These are phyloP conservation scores for Orchesellides sinensis DNA, from an alignment of 2,888 invertebrate genomes.

Conservation along the genomic window DNA sequence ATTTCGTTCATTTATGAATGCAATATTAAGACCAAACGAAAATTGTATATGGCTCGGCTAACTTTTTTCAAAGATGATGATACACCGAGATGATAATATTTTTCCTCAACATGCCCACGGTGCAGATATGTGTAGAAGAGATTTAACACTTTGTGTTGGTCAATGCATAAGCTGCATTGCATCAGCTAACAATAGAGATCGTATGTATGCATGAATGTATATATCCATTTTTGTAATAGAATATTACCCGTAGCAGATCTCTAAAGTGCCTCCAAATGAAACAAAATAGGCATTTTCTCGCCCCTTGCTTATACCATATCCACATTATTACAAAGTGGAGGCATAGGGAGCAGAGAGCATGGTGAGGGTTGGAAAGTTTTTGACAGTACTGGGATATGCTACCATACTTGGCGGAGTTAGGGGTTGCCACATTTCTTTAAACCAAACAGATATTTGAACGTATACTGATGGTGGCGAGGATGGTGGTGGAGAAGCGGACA, in stretches of 20 bases:
- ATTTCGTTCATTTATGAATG: background rate
- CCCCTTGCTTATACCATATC: too few relatives aligned
- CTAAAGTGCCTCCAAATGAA: background rate
- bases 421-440: conserved; percentile 1
- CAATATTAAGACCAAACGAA: background rate
- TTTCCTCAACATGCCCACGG: too few relatives aligned
- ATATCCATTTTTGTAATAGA: background rate
- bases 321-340: too few relatives aligned
- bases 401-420: background rate
- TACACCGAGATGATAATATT: too few relatives aligned
- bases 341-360: background rate
- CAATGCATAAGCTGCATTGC: too few relatives aligned
- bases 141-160: too few relatives aligned
- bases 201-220: too few relatives aligned
- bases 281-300: background rate
- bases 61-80: too few relatives aligned
- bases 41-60: too few relatives aligned
- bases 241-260: background rate
- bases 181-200: too few relatives aligned
- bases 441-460: background rate
- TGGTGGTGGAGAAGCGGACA: background rate
- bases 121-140: too few relatives aligned
- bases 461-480: background rate
- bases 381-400: background rate
- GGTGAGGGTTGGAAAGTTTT: background rate